These are phyloP conservation scores for Hecatera dysodea DNA, from an alignment of 2,888 invertebrate genomes.

Conservation along the genomic window DNA sequence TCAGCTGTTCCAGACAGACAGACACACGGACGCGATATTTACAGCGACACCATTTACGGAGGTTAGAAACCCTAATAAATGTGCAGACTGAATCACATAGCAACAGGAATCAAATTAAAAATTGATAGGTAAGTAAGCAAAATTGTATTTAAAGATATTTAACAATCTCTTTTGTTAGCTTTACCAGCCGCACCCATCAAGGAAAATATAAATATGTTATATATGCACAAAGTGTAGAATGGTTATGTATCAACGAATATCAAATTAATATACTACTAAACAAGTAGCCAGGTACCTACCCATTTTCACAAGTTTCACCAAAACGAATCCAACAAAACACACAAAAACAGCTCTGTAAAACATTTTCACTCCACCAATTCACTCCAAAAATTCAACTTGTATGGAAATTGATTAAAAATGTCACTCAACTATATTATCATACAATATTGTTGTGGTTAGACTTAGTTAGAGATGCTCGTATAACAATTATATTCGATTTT, in stretches of 20 bases:
- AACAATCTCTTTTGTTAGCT: not conserved
- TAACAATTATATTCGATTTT: constrained; percentile 8
- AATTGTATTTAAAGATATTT: constrained; percentile 8
- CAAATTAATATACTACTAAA: too few species aligned
- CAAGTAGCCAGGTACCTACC: constrained; percentile 19
- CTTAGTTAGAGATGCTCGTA: not conserved
- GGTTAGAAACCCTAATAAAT: too few species aligned
- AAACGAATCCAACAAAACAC: constrained; percentile 26
- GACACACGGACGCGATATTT: too few species aligned
- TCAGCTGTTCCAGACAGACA: too few species aligned
- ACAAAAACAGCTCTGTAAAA: constrained; percentile 16
- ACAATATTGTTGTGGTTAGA: constrained; percentile 30
- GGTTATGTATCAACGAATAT: not conserved
- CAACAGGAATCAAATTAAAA: not conserved
- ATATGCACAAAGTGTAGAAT: not conserved
- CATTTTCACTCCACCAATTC: constrained; percentile 34
- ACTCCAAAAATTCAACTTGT: not conserved
- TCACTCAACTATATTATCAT: constrained; percentile 9
- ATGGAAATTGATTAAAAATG: constrained; percentile 2
- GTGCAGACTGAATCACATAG: not conserved
- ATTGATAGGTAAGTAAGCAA: not conserved
- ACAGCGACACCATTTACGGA: too few species aligned
- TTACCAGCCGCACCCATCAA: constrained; percentile 30
- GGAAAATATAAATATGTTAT: constrained; percentile 20
- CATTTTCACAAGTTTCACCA: constrained; percentile 4